These are phyloP conservation scores for Apotomis capreana DNA, from an alignment of 2,888 invertebrate species.

Conservation along the genomic window DNA sequence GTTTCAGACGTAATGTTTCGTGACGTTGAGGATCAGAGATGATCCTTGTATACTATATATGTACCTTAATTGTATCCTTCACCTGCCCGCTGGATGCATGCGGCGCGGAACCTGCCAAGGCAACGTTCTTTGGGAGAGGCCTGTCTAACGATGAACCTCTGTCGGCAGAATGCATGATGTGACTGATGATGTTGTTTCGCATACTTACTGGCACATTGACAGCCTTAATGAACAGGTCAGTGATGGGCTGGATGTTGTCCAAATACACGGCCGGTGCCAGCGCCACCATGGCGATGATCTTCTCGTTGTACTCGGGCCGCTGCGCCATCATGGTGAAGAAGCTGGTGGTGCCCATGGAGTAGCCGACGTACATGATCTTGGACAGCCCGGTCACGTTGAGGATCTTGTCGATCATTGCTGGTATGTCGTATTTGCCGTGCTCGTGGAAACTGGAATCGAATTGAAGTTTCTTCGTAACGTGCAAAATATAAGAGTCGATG, in stretches of 20 bases:
- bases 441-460: constrained; percentile 80
- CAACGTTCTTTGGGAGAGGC: no score
- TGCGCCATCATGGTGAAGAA: constrained; percentile 82
- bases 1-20: no score
- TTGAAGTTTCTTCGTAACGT: no score
- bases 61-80: no score
- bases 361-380: constrained; percentile 81
- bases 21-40: no score
- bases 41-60: no score
- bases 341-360: constrained; percentile 84
- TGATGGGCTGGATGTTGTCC: constrained; percentile 58
- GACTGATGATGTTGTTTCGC: no score
- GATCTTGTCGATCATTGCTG: constrained; percentile 81
- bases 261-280: constrained; percentile 82
- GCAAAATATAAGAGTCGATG: no score
- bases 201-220: constrained; percentile 63
- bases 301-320: constrained; percentile 81
- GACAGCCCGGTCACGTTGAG: constrained; percentile 68
- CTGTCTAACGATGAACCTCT: no score
- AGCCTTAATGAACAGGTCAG: constrained; percentile 55
- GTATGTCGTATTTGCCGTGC: constrained; percentile 83
- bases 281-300: constrained; percentile 76
- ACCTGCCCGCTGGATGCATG: no score
- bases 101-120: no score
- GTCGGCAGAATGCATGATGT: no score